Evolutionary conservation across 2,888 invertebrate genomes (phyloP).

Genomic region (Pycnomerus fuliginosus): DNA sequence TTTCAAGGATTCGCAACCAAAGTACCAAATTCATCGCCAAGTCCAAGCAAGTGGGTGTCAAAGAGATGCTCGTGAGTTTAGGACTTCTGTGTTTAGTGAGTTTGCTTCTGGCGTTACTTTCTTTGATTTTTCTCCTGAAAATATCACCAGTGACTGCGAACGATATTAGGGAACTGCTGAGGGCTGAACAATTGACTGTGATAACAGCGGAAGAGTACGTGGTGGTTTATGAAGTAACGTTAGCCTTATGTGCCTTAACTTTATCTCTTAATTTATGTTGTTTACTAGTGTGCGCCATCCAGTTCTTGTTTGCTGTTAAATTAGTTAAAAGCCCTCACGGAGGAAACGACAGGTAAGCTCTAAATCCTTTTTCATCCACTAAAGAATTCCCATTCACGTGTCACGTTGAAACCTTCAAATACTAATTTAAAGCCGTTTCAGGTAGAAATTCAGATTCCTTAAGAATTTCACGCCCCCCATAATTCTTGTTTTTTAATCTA

Average conservation of each 20-base stretch:
- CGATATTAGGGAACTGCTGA: constrained; percentile 57
- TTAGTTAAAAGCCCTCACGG: constrained; percentile 83
- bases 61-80: constrained; percentile 81
- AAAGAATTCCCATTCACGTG: constrained; percentile 1
- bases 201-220: constrained; percentile 78
- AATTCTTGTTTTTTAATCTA: too few species aligned
- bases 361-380: constrained; percentile 1
- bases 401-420: too few species aligned
- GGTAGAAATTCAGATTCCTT: too few species aligned
- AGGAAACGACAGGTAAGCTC: constrained; percentile 62
- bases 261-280: constrained; percentile 88
- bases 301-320: constrained; percentile 92
- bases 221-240: constrained; percentile 87
- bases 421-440: too few species aligned
- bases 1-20: constrained; percentile 57
- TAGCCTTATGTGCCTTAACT: constrained; percentile 86
- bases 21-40: constrained; percentile 49
- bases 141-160: constrained; percentile 72
- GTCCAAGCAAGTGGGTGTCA: constrained; percentile 62
- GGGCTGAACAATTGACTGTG: constrained; percentile 58
- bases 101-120: constrained; percentile 77
- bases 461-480: too few species aligned
- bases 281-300: constrained; percentile 88
- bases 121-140: constrained; percentile 81
- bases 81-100: constrained; percentile 85